Evolutionary conservation across 2,888 invertebrate genomes (phyloP).

Genomic region (Matsumyia berberina): DNA sequence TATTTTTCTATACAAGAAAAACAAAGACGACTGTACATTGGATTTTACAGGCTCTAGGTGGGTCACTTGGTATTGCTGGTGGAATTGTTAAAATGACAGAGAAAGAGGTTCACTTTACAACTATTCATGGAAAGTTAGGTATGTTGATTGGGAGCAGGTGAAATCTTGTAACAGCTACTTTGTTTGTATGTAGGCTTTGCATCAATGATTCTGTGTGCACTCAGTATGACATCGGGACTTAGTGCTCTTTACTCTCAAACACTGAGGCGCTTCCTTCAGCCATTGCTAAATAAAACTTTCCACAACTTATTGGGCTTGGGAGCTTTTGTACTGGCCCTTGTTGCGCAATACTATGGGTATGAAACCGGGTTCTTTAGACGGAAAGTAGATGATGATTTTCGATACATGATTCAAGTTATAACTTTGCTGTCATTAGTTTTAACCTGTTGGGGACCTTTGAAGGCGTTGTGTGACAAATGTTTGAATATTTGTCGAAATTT

Average conservation of each 20-base stretch:
- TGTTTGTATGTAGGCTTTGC: conserved; percentile 37
- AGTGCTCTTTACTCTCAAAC: conserved; percentile 78
- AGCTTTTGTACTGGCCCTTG: conserved; percentile 80
- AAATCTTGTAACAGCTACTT: not conserved
- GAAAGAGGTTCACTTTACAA: conserved; percentile 77
- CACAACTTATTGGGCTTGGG: conserved; percentile 80
- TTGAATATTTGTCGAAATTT: conserved; percentile 28
- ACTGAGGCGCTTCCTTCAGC: conserved; percentile 76
- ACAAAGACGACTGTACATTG: conserved; percentile 80
- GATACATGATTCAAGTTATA: conserved; percentile 78
- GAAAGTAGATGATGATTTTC: conserved; percentile 77
- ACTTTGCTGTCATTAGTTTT: conserved; percentile 79
- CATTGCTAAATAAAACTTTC: conserved; percentile 80
- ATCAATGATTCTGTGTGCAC: conserved; percentile 79
- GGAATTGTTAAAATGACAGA: conserved; percentile 79
- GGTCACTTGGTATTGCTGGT: conserved; percentile 80
- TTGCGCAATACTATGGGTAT: conserved; percentile 81
- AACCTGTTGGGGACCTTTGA: conserved; percentile 80
- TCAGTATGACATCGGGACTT: conserved; percentile 80
- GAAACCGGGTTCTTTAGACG: conserved; percentile 79
- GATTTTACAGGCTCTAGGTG: conserved; percentile 79
- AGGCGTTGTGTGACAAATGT: conserved; percentile 79
- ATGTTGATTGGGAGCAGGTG: not conserved
- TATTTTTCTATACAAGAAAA: conserved; percentile 78
- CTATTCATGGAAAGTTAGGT: conserved; percentile 76